Conservation (phyloP, 2,113 vertebrate species). For the Crotalus horridus region DNA sequence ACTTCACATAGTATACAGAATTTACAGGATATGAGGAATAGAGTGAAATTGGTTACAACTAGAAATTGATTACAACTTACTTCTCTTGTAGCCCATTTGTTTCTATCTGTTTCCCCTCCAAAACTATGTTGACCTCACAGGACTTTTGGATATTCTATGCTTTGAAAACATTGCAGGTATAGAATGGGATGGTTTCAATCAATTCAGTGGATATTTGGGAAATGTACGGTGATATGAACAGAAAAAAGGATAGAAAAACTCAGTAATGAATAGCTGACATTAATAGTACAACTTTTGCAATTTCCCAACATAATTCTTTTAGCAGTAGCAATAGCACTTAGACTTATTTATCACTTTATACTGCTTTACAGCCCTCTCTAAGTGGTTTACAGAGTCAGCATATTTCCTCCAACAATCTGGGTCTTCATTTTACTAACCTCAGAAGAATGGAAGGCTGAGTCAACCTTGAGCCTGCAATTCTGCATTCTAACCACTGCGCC, state of each 20-base stretch:
- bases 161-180: constrained; percentile 26
- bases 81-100: not conserved
- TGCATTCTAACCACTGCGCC: too few relatives aligned
- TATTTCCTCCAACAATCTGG: not conserved
- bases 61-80: not conserved
- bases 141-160: constrained; percentile 1
- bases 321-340: not conserved
- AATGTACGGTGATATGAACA: not conserved
- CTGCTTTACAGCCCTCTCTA: too few relatives aligned
- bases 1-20: not conserved
- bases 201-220: not conserved
- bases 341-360: too few relatives aligned
- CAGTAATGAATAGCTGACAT: not conserved
- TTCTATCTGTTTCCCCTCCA: not conserved
- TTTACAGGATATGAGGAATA: constrained; percentile 27
- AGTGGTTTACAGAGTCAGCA: too few relatives aligned
- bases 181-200: not conserved
- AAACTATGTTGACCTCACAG: not conserved
- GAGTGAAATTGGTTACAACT: not conserved
- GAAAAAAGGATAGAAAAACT: not conserved
- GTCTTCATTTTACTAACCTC: too few relatives aligned
- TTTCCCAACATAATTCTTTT: not conserved
- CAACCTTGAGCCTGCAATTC: not conserved
- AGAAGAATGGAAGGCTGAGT: too few relatives aligned
- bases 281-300: not conserved